Evolutionary conservation across 2,888 invertebrate species (phyloP), one percentile per base, ranked within the genome.

Genomic region (Zonitis immaculata): DNA sequence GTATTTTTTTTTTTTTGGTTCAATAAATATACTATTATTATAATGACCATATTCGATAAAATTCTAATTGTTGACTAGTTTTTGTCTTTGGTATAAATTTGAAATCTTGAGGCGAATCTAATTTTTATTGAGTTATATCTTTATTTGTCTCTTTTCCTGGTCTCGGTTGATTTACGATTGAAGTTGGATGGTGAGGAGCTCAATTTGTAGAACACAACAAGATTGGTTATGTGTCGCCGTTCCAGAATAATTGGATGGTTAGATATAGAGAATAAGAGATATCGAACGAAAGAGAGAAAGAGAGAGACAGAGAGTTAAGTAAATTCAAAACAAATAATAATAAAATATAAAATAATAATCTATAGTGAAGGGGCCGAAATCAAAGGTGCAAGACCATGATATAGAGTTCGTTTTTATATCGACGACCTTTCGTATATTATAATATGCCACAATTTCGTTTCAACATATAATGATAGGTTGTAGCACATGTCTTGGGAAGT

Each of bases 381-480:
- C 61, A 61, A 57, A 61, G 58, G 57, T 55, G 61, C 58, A 52
- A 59, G 58, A 61, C 61, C 57, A 63, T 62, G n/a, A n/a, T 57
- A 60, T 61, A 65, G 65, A 67, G 62, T 63, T 60, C 59, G 61
- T 61, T 62, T 64, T n/a, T n/a, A 61, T 66, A 63, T 62, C 61
- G 63, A 60, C 65, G 68, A 66, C 66, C 67, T 66, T 64, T 63
- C n/a, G n/a, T n/a, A 59, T 61, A 60, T 64, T 68, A 68, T 69
- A 68, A 68, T 68, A 66, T 62, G 67, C 66, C 66, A 66, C 69
- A 69, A 68, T 69, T 71, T 67, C 57, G 68, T 68, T 69, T 66
- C 67, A 68, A 67, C 67, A 66, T 60, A 65, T 70, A 71, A 71
- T 71, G 66, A 71, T 70, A 69, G 68, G 67, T 68, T 69, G 61